phyloP scores from a whole-genome alignment of 2,797 vertebrate species.

The Lacerta bilineata region DNA sequence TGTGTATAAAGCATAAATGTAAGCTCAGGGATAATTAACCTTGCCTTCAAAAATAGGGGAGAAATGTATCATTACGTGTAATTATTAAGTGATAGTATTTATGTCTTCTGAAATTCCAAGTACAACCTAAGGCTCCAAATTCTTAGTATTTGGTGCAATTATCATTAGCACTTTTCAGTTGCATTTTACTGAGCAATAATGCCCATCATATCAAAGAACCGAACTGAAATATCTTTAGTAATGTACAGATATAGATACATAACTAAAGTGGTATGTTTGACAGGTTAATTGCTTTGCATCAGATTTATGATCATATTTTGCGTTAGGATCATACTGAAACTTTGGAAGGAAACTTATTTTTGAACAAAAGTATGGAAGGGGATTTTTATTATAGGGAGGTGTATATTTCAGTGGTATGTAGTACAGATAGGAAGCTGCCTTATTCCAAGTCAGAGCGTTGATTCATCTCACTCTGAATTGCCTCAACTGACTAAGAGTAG shows the following conservation, averaged over 20 bases:
- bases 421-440: no score
- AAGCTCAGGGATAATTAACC: conserved; percentile 76
- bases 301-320: not conserved
- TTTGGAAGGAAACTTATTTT: not conserved
- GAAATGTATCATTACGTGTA: conserved; percentile 77
- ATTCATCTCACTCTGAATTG: no score
- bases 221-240: conserved; percentile 48
- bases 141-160: conserved; percentile 80
- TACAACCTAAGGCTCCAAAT: conserved; percentile 76
- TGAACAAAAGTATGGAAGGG: not conserved
- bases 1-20: conserved; percentile 67
- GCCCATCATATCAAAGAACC: conserved; percentile 57
- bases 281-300: not conserved
- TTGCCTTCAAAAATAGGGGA: conserved; percentile 74
- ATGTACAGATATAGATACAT: conserved; percentile 36
- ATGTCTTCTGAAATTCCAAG: conserved; percentile 73
- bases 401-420: no score
- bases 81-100: conserved; percentile 79
- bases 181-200: conserved; percentile 76
- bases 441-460: no score
- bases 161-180: conserved; percentile 80
- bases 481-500: no score
- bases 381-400: no score
- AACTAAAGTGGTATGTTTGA: conserved; percentile 13
- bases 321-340: rapidly evolving